Percentiles rank a stretch among this genome's conserved stretches.
These are phyloP conservation scores for Lutjanus argentimaculatus DNA, from an alignment of 2,797 vertebrate species.

Conservation along the genomic window DNA sequence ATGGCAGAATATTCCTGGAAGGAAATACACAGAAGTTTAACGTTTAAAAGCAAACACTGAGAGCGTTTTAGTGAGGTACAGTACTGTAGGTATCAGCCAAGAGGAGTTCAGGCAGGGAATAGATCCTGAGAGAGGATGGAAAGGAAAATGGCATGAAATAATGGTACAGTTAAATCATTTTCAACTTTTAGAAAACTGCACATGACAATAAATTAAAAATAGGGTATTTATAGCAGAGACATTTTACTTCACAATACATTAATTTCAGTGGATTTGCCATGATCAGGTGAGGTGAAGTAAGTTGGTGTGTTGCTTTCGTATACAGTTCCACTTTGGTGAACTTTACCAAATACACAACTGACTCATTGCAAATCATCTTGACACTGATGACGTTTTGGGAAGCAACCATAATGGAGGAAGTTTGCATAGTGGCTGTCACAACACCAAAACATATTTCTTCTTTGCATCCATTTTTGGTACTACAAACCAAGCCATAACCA, in stretches of 20 bases:
- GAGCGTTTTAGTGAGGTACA: conserved; percentile 42
- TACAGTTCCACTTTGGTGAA: not conserved
- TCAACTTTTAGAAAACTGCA: conserved; percentile 3
- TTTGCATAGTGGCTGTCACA: conserved; percentile 1
- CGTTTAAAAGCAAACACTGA: conserved; percentile 63
- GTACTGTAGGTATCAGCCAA: conserved; percentile 26
- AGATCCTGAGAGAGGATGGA: conserved; percentile 19
- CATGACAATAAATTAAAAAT: conserved; percentile 3
- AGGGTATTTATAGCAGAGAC: not conserved
- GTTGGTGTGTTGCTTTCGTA: not conserved
- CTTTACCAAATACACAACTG: not conserved
- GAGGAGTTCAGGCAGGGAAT: conserved; percentile 17
- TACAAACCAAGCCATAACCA: not conserved
- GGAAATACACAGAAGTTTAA: conserved; percentile 55
- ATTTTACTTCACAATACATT: not conserved
- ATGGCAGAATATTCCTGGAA: conserved; percentile 58
- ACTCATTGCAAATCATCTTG: not conserved
- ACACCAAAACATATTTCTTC: not conserved
- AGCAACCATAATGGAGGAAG: not conserved
- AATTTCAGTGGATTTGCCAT: not conserved
- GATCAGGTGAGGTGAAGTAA: not conserved
- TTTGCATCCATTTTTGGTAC: not conserved
- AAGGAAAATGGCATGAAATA: conserved; percentile 4
- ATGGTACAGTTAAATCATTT: conserved; percentile 24
- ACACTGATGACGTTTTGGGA: not conserved